Conservation (phyloP, 2,888 invertebrate species). For the Eupithecia vulgata region DNA sequence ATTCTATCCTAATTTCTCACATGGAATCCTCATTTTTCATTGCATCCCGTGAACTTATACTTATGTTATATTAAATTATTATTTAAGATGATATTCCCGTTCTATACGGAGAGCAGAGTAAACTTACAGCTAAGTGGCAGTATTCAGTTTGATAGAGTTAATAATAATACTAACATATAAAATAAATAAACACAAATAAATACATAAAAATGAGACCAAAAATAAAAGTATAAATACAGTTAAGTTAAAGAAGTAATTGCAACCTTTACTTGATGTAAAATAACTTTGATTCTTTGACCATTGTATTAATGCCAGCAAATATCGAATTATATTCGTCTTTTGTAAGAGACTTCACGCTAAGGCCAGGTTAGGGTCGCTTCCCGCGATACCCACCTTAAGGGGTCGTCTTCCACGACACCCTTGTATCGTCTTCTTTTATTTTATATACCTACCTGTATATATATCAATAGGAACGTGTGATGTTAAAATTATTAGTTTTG, state of each 20-base stretch:
- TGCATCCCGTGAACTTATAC: constrained; percentile 10
- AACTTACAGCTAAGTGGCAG: constrained; percentile 12
- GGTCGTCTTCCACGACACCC: no score
- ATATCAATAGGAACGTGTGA: no score
- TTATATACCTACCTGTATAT: no score
- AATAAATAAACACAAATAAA: constrained; percentile 17
- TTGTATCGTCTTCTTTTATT: no score
- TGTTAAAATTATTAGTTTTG: no score
- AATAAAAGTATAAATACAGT: constrained; percentile 21
- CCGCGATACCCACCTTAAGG: no score
- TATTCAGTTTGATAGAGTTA: constrained; percentile 4
- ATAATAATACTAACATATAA: not conserved
- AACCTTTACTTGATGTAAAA: constrained; percentile 27
- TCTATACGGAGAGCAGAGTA: not conserved
- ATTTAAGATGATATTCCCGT: not conserved
- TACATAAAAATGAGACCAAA: constrained; percentile 22
- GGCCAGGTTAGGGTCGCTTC: no score
- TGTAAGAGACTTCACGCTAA: no score
- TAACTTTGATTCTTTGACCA: not conserved
- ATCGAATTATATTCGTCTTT: not conserved
- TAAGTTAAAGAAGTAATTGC: constrained; percentile 25
- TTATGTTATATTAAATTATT: not conserved
- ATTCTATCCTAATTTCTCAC: constrained; percentile 52
- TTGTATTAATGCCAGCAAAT: not conserved
- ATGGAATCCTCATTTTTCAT: constrained; percentile 9